Evolutionary conservation across 2,113 vertebrate genomes (phyloP).

Genomic region (Daubentonia madagascariensis): DNA sequence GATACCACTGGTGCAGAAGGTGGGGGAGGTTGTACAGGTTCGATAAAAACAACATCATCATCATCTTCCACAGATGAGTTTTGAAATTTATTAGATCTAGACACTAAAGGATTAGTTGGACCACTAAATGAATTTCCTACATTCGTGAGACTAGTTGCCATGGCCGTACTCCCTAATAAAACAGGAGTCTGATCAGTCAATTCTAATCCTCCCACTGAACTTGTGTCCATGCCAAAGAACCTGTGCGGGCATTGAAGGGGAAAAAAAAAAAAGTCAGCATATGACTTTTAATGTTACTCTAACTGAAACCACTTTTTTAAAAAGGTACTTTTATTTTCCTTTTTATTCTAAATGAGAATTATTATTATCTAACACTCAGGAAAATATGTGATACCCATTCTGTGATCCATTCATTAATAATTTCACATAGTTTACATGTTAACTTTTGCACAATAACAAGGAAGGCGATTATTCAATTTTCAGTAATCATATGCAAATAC

Average conservation of each 20-base stretch:
- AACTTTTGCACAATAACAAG: not conserved
- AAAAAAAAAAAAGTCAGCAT: constrained; percentile 67
- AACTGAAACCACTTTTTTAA: not conserved
- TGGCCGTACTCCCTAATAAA: constrained; percentile 85
- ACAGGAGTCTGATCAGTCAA: constrained; percentile 82
- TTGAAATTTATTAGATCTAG: constrained; percentile 85
- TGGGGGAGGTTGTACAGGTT: constrained; percentile 85
- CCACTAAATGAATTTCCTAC: constrained; percentile 87
- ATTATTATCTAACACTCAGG: not conserved
- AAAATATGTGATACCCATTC: not conserved
- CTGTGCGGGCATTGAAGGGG: constrained; percentile 74
- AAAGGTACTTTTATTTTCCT: not conserved
- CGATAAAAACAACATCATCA: constrained; percentile 95
- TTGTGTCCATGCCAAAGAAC: constrained; percentile 89
- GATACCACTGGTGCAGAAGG: constrained; percentile 75
- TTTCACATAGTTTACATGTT: not conserved
- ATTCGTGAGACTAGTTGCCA: constrained; percentile 91
- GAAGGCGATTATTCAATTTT: not conserved
- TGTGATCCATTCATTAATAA: not conserved
- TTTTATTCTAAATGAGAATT: not conserved
- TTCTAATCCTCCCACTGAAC: constrained; percentile 86
- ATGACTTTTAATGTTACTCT: not conserved
- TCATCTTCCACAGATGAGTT: constrained; percentile 87
- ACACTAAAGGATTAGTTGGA: constrained; percentile 82
- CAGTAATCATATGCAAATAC: not conserved